Evolutionary conservation across 2,797 vertebrate species (phyloP).

Genomic region (Poecilia velifera): DNA sequence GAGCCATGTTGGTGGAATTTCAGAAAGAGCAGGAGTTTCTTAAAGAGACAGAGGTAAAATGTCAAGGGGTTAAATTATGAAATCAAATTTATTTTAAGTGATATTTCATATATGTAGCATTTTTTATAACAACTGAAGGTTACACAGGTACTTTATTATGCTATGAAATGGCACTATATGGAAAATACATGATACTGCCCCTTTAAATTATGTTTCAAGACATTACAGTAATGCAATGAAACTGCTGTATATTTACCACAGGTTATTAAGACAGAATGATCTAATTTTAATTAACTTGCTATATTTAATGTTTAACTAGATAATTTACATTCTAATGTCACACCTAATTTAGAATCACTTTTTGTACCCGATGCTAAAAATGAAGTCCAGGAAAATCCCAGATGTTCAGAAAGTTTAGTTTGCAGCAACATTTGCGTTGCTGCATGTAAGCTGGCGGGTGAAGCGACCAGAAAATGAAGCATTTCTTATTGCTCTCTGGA

Average conservation of each 20-base stretch:
- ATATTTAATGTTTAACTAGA: neutral
- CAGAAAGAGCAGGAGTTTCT: too few relatives aligned
- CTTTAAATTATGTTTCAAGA: too few relatives aligned
- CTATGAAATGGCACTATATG: neutral
- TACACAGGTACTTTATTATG: too few relatives aligned
- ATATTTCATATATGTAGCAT: too few relatives aligned
- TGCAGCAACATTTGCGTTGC: slow-evolving; percentile 13
- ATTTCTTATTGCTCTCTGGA: slow-evolving; percentile 65
- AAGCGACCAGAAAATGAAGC: slow-evolving; percentile 60
- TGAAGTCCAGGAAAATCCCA: neutral
- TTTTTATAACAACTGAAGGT: too few relatives aligned
- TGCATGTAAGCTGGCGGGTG: slow-evolving; percentile 39
- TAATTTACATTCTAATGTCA: neutral
- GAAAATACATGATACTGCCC: neutral
- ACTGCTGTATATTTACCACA: neutral
- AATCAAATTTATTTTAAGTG: too few relatives aligned
- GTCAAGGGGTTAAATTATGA: too few relatives aligned
- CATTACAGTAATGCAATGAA: neutral
- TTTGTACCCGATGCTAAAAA: neutral
- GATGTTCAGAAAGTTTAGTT: neutral
- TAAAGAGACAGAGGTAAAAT: too few relatives aligned
- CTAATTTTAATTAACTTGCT: neutral
- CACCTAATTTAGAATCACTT: neutral
- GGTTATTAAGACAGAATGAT: neutral
- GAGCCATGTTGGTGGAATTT: too few relatives aligned